These are phyloP conservation scores for Trigoniulus corallinus DNA, from an alignment of 1,140 invertebrate species.

Conservation along the genomic window DNA sequence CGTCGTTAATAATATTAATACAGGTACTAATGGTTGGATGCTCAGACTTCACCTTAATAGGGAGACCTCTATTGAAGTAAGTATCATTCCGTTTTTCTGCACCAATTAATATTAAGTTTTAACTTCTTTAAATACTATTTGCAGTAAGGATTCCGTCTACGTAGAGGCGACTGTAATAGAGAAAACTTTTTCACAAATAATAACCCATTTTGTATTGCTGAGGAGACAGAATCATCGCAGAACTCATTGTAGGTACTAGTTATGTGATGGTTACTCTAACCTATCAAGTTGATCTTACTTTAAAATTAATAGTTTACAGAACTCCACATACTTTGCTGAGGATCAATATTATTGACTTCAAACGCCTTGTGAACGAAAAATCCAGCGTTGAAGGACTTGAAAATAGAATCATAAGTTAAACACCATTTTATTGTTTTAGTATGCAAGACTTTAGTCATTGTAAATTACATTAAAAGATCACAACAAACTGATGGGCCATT, in stretches of 20 bases:
- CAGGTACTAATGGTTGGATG: constrained; percentile 57
- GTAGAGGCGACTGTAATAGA: constrained; percentile 76
- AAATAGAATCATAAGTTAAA: too few relatives aligned
- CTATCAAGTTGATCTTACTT: too few relatives aligned
- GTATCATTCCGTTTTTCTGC: constrained; percentile 2
- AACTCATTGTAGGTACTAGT: constrained; percentile 42
- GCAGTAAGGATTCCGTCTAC: constrained; percentile 40
- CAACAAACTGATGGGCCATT: neutral
- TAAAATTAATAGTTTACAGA: constrained; percentile 36
- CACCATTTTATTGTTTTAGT: too few relatives aligned
- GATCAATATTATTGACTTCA: constrained; percentile 48
- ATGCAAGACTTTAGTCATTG: too few relatives aligned
- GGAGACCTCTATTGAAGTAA: constrained; percentile 56
- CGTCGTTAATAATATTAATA: constrained; percentile 6
- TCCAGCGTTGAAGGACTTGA: constrained; percentile 27
- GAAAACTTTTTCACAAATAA: constrained; percentile 70
- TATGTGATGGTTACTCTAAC: neutral
- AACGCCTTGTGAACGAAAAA: constrained; percentile 23
- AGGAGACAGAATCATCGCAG: constrained; percentile 56
- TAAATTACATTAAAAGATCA: neutral
- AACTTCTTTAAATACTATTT: constrained; percentile 12
- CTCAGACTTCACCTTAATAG: constrained; percentile 70
- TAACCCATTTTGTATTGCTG: constrained; percentile 53
- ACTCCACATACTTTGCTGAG: constrained; percentile 50
- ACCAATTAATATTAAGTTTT: neutral